A percentile compares a stretch with the other conserved stretches of the same genome.
Evolutionary conservation across 2,113 vertebrate genomes (phyloP).

Genomic region (Orycteropus afer): DNA sequence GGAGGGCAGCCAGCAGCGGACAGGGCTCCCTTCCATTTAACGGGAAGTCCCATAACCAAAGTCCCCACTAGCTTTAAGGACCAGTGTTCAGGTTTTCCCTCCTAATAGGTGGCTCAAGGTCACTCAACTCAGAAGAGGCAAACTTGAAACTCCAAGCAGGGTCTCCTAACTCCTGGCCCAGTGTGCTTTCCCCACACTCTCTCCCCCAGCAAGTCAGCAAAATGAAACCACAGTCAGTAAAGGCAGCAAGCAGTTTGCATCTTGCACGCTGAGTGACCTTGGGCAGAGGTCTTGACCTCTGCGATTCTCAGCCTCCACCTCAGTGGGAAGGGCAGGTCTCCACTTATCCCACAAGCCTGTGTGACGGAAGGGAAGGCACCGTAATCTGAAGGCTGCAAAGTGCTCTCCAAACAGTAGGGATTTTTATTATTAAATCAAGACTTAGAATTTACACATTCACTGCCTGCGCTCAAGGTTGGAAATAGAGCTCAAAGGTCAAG

Average conservation of each 20-base stretch:
- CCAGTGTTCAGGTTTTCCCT: neutral
- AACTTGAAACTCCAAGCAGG: neutral
- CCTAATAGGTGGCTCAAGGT: neutral
- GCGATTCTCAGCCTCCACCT: neutral
- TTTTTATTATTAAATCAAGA: constrained; percentile 71
- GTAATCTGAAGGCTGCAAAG: constrained; percentile 28
- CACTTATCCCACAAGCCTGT: neutral
- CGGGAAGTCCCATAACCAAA: neutral
- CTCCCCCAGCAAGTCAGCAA: neutral
- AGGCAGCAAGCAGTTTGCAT: neutral
- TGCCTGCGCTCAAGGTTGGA: constrained; percentile 57
- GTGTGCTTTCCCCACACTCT: neutral
- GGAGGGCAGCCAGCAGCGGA: neutral
- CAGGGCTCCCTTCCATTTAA: neutral
- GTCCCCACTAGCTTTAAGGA: neutral
- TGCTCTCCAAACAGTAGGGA: constrained; percentile 39
- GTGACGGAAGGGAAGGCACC: neutral
- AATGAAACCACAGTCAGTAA: neutral
- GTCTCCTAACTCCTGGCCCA: neutral
- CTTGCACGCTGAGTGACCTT: neutral
- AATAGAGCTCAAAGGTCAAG: constrained; percentile 72
- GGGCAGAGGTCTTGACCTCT: neutral
- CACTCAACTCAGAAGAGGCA: neutral
- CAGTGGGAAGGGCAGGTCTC: neutral
- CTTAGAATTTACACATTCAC: constrained; percentile 58